These are phyloP conservation scores for Poecilia gillii DNA, from an alignment of 2,797 vertebrate species.

Conservation along the genomic window DNA sequence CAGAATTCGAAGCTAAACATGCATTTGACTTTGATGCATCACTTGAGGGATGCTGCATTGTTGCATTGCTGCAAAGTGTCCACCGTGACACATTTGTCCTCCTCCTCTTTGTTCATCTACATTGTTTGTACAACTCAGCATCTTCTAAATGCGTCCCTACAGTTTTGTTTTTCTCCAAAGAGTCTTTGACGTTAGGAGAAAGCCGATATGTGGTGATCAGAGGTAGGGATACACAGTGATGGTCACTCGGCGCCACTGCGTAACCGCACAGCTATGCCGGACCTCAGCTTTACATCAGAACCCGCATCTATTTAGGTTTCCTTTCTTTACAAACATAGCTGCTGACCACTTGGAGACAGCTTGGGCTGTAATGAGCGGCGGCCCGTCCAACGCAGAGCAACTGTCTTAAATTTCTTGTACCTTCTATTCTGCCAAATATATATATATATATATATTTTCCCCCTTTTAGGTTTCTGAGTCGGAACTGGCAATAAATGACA, in stretches of 20 bases:
- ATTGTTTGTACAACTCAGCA: background rate
- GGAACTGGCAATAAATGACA: slow-evolving; percentile 53
- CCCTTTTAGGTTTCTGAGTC: slow-evolving; percentile 12
- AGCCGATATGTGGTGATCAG: slow-evolving; percentile 48
- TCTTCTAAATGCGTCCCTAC: background rate
- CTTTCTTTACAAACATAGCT: slow-evolving; percentile 73
- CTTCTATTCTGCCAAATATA: slow-evolving; percentile 21
- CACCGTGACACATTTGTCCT: slow-evolving; percentile 3
- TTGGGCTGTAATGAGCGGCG: slow-evolving; percentile 71
- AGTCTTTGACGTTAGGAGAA: slow-evolving; percentile 30
- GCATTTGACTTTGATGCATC: background rate
- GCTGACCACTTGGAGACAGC: slow-evolving; percentile 71
- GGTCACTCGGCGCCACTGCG: slow-evolving; percentile 72
- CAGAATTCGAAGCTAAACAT: background rate
- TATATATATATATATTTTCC: no score
- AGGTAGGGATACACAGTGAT: slow-evolving; percentile 62
- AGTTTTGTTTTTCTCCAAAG: slow-evolving; percentile 3
- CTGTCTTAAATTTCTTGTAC: slow-evolving; percentile 49
- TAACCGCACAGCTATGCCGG: slow-evolving; percentile 69
- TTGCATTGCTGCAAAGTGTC: background rate
- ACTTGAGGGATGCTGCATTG: background rate
- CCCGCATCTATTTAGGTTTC: slow-evolving; percentile 79
- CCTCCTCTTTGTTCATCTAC: background rate
- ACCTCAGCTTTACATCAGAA: slow-evolving; percentile 79
- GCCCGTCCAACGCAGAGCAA: slow-evolving; percentile 42